Percentiles rank a stretch among this genome's conserved stretches.
phyloP scores from a whole-genome alignment of 1,140 invertebrate genomes.

The Trichoplusia ni region DNA sequence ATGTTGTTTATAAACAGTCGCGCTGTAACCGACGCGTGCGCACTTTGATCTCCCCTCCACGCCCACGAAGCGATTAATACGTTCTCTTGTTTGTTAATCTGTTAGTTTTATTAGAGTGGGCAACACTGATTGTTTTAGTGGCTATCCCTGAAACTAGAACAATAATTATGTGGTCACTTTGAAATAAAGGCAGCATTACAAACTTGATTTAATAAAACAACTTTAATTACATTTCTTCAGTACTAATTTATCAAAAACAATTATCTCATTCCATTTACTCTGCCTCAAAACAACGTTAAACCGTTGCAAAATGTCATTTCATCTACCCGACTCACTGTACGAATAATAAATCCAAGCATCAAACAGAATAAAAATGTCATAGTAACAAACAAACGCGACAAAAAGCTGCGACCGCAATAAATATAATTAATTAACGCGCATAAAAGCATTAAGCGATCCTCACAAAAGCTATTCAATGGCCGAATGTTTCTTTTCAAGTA shows the following conservation, averaged over 20 bases:
- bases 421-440: constrained; percentile 72
- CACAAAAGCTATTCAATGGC: constrained; percentile 48
- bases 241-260: too few species aligned
- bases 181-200: too few species aligned
- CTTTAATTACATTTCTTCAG: too few species aligned
- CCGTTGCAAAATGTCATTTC: constrained; percentile 21
- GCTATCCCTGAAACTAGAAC: too few species aligned
- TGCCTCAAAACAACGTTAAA: too few species aligned
- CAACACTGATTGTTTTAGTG: constrained; percentile 12
- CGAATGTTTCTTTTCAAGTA: constrained; percentile 51
- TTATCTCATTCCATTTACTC: too few species aligned
- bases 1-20: constrained; percentile 13
- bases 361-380: constrained; percentile 16
- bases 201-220: too few species aligned
- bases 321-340: constrained; percentile 6
- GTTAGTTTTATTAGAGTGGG: constrained; percentile 4
- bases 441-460: constrained; percentile 55
- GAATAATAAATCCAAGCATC: constrained; percentile 22
- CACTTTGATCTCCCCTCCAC: constrained; percentile 26
- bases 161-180: too few species aligned
- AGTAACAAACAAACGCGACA: constrained; percentile 39
- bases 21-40: constrained; percentile 9
- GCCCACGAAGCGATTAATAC: constrained; percentile 16
- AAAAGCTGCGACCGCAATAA: constrained; percentile 56
- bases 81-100: constrained; percentile 24